Evolutionary conservation across 2,888 invertebrate genomes (phyloP).

Genomic region (Stenchaetothrips biformis): DNA sequence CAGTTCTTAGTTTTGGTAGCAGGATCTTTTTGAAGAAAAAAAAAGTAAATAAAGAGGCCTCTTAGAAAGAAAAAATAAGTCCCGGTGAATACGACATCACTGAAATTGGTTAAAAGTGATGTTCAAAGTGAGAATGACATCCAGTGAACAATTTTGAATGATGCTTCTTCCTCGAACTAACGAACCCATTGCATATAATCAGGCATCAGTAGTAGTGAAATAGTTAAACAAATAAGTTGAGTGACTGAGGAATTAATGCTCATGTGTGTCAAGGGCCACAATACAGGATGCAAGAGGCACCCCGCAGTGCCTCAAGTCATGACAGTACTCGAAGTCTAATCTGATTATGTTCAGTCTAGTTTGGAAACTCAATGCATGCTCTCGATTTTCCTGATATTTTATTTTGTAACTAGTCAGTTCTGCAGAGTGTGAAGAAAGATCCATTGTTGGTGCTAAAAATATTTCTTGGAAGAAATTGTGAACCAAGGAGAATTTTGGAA

Average conservation of each 20-base stretch:
- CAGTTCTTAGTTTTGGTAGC: not conserved
- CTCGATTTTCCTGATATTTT: not conserved
- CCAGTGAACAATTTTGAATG: no score
- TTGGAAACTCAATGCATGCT: not conserved
- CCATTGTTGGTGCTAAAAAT: not conserved
- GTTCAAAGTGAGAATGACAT: no score
- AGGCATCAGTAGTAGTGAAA: not conserved
- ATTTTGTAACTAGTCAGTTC: not conserved
- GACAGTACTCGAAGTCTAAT: not conserved
- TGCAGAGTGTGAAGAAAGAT: not conserved
- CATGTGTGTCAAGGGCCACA: not conserved
- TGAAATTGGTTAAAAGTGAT: not conserved
- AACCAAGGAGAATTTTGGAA: not conserved
- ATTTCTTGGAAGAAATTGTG: not conserved
- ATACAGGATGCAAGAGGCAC: not conserved
- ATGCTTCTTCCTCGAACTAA: no score
- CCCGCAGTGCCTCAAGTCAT: not conserved
- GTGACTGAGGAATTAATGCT: slow-evolving; percentile 17
- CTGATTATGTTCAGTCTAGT: not conserved
- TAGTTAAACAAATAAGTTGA: not conserved
- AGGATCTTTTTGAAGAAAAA: not conserved
- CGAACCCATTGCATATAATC: no score
- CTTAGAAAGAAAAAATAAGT: not conserved
- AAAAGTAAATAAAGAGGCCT: not conserved
- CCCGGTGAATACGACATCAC: not conserved